Base-by-base conservation (phyloP, 2,797 vertebrate species). In the Hoplostethus mediterraneus region DNA sequence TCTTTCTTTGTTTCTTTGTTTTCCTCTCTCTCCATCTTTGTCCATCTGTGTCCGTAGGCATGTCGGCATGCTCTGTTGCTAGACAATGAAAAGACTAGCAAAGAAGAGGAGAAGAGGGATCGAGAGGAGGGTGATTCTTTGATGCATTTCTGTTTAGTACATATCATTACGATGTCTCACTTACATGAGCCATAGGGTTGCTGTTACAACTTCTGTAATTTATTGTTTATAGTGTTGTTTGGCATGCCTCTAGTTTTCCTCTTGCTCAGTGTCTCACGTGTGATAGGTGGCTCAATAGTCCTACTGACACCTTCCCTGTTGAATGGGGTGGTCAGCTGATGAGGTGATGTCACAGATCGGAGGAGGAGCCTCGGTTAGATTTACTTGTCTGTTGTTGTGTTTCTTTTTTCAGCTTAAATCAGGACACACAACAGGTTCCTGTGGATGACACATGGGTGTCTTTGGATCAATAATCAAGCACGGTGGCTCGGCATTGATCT, bases 341-440 rank as follows among this genome's bases (percentile, higher is more conserved):
- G 11, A 33, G 52, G 62, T 67, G 85, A 86, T 81, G 89, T 90
- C 90, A 87, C 83, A 73, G 77, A 83, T 76, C 69, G 64, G 79
- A 85, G 87, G 87, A 76, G 82, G 84, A 80, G 77, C 79, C 67
- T 73, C 21, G 57, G 38, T 75, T 70, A 60, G 59, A 77, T 75
- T 45, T 55, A 62, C 48, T 69, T 30, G 4, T 68, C 21, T 6
- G 51, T 60, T 71, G 80, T 77, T 38, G 16, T 63, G 48, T 47
- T 40, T 47, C 25, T 57, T 12, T 30, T 76, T 85, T 66, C 36
- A 63, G 40, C 49, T 33, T 14, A 71, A 78, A 73, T 65, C 56
- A 3, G 4, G 44, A 71, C 81, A 77, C 40, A 64, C 63, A 77
- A 31, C 53, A 31, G 53, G 60, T 45, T 40, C 28, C 59, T 14